A percentile compares a stretch with the other conserved stretches of the same genome.
Evolutionary conservation across 2,888 invertebrate genomes (phyloP).

Genomic region (Ormyrus nitidulus): DNA sequence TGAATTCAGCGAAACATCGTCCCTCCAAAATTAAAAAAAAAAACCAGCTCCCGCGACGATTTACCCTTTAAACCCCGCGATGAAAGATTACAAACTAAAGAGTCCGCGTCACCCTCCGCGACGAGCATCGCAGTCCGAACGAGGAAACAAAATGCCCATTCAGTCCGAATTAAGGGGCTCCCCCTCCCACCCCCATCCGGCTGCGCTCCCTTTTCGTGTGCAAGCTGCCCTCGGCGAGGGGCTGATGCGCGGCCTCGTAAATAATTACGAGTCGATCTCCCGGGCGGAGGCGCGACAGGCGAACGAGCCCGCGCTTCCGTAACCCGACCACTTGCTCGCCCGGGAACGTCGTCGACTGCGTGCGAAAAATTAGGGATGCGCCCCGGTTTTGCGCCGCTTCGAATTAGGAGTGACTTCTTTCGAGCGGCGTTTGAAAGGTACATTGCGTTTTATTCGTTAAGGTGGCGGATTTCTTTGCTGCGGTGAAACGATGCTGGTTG

Average conservation of each 20-base stretch:
- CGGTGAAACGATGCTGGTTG: no score
- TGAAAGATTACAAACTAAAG: no score
- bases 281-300: neutral
- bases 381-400: neutral
- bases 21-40: no score
- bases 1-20: no score
- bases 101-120: neutral
- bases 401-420: no score
- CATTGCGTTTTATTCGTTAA: no score
- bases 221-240: neutral
- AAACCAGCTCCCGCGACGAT: no score
- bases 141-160: constrained; percentile 41
- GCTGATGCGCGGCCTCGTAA: neutral
- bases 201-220: no score
- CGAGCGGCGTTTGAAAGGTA: no score
- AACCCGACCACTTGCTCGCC: constrained; percentile 23
- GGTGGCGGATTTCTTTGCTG: no score
- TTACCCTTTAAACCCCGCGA: no score
- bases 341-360: neutral
- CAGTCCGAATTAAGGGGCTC: constrained; percentile 6
- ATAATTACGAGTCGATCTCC: constrained; percentile 25
- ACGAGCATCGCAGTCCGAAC: constrained; percentile 15
- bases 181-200: no score
- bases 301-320: neutral
- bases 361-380: constrained; percentile 9